phyloP scores from a whole-genome alignment of 2,113 vertebrate genomes.

The Cochlearius cochlearius region DNA sequence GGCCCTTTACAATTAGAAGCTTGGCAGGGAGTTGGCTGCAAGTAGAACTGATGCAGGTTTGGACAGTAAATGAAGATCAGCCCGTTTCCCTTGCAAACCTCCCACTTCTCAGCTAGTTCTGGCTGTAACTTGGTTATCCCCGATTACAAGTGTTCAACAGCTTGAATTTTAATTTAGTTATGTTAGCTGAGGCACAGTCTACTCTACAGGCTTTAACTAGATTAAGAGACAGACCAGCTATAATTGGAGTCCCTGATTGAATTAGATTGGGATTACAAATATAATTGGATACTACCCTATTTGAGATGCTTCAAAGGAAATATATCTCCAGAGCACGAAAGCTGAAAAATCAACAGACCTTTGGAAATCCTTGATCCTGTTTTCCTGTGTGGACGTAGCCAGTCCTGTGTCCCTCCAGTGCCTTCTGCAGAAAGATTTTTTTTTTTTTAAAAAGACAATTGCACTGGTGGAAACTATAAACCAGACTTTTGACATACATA shows the following conservation, averaged over 20 bases:
- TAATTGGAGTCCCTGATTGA: conserved; percentile 56
- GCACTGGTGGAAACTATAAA: background rate
- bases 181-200: background rate
- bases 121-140: background rate
- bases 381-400: background rate
- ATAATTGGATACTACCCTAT: conserved; percentile 54
- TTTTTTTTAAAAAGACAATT: background rate
- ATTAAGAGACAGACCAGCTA: conserved; percentile 44
- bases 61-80: background rate
- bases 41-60: background rate
- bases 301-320: conserved; percentile 51
- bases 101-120: background rate
- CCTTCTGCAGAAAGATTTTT: background rate
- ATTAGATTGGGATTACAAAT: conserved; percentile 62
- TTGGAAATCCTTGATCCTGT: conserved; percentile 13
- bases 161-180: conserved; percentile 28
- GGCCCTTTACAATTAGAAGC: background rate
- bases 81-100: background rate
- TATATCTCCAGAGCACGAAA: conserved; percentile 18
- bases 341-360: conserved; percentile 51
- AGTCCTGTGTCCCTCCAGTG: background rate
- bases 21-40: background rate
- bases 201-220: conserved; percentile 36
- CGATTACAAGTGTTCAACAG: conserved; percentile 15
- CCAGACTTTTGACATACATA: background rate